Conservation (phyloP, 1,140 invertebrate species). For the Zaprionus tsacasi region DNA sequence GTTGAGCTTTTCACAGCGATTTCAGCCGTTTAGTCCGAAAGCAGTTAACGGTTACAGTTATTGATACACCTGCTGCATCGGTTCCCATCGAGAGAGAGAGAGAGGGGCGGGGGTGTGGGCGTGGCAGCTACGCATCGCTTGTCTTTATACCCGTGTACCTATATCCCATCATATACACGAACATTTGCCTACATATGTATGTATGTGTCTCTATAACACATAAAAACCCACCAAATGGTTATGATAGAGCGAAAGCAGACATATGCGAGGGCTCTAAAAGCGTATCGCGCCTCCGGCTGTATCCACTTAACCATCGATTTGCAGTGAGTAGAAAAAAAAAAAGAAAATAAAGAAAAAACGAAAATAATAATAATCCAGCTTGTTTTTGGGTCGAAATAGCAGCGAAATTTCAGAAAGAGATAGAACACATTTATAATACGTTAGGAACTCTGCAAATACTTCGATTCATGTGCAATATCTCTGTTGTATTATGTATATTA, state of each 20-base stretch:
- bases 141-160: slow-evolving; percentile 1
- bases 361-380: background rate
- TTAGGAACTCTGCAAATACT: no score
- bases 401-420: no score
- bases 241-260: background rate
- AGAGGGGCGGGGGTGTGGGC: background rate
- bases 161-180: background rate
- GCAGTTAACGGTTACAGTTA: slow-evolving; percentile 42
- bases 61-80: slow-evolving; percentile 40
- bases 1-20: slow-evolving; percentile 45
- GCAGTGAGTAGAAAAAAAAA: background rate
- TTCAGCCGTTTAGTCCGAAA: slow-evolving; percentile 39
- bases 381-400: no score
- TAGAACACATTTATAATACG: no score
- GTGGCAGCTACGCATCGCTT: background rate
- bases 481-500: no score
- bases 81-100: background rate
- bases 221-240: background rate
- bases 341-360: background rate
- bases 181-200: background rate
- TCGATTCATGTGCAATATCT: no score
- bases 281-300: background rate
- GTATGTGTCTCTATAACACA: background rate
- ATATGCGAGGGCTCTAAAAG: background rate
- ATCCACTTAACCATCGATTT: slow-evolving; percentile 2